Evolutionary conservation across 2,113 vertebrate species (phyloP).

Genomic region (Peromyscus californicus): DNA sequence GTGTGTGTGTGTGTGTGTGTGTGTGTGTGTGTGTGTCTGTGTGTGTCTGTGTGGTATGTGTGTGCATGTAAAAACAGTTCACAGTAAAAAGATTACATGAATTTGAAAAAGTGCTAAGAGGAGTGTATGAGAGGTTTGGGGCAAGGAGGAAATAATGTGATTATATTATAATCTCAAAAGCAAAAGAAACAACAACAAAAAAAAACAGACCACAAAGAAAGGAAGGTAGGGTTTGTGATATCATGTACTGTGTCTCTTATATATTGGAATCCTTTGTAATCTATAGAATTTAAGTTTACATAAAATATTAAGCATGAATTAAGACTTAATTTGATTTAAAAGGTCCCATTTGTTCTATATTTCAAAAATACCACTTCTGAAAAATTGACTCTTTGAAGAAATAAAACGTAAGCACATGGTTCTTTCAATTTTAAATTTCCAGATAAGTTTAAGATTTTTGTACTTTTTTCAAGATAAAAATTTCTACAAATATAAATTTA

Average conservation of each 20-base stretch:
- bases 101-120: neutral
- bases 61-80: neutral
- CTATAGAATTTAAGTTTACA: neutral
- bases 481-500: conserved; percentile 42
- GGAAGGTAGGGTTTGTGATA: neutral
- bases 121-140: neutral
- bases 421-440: conserved; percentile 5
- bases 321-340: neutral
- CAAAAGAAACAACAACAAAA: neutral
- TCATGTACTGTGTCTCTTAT: neutral
- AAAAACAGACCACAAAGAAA: neutral
- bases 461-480: conserved; percentile 3
- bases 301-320: conserved; percentile 25
- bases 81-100: neutral
- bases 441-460: neutral
- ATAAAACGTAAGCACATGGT: neutral
- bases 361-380: neutral
- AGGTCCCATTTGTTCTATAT: neutral
- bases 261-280: neutral
- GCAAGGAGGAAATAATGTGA: neutral
- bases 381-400: neutral
- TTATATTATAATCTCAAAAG: neutral
- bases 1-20: neutral
- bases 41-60: neutral
- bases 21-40: neutral